Conservation (phyloP, 2,113 vertebrate genomes). For the Leptosomus discolor region DNA sequence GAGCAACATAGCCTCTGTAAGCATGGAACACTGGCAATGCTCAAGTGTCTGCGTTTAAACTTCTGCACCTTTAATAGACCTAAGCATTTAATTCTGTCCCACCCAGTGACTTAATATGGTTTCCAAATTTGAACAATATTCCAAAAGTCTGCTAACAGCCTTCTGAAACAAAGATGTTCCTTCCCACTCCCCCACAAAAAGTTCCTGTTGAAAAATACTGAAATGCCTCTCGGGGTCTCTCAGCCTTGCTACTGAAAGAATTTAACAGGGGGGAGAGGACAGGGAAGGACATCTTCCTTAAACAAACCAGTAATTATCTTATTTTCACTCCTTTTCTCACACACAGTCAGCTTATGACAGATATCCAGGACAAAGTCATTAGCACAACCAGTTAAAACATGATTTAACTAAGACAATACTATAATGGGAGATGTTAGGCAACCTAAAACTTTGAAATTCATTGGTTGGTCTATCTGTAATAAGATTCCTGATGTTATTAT, state of each 20-base stretch:
- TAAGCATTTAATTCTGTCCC: neutral
- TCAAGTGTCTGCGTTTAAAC: neutral
- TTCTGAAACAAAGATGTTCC: neutral
- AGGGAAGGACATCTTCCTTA: neutral
- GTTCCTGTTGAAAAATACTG: neutral
- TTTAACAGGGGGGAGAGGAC: neutral
- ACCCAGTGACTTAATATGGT: neutral
- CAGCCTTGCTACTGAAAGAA: neutral
- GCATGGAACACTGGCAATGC: neutral
- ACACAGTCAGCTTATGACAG: neutral
- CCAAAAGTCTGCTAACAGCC: neutral
- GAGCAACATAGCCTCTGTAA: neutral
- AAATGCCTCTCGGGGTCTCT: neutral
- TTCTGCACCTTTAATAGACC: neutral
- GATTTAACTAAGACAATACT: slow-evolving; percentile 6
- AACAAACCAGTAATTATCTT: neutral
- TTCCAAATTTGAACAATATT: neutral
- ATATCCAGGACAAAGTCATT: slow-evolving; percentile 1
- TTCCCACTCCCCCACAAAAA: neutral
- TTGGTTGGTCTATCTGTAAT: neutral
- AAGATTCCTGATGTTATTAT: neutral
- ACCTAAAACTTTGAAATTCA: neutral
- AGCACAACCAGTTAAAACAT: slow-evolving; percentile 25
- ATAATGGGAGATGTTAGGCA: neutral
- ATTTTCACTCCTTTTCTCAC: slow-evolving; percentile 1